Evolutionary conservation across 1,140 invertebrate species (phyloP), one percentile per base, ranked within the genome.

Genomic region (Cardiocondyla obscurior): DNA sequence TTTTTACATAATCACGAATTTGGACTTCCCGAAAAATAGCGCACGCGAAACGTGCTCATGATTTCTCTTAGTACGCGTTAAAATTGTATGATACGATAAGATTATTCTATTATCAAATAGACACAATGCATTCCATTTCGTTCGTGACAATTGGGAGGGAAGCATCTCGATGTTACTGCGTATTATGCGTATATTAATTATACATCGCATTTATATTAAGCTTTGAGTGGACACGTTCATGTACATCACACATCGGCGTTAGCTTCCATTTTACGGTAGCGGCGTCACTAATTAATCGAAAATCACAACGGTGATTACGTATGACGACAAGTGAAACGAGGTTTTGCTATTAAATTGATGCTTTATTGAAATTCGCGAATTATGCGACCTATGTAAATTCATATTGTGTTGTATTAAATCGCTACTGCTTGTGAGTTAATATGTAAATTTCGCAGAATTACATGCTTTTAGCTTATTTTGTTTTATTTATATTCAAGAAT

Each of bases 181-280:
- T 69, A 79, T 79, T 79, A 79, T 12, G 62, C 62, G 46, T 67
- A 69, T 79, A 69, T 79, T 79, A 79, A 79, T 79, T 67, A 79
- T 79, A 67, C 74, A 79, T 79, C 69, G 62, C 74, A 69, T 79
- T 79, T 79, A 79, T 79, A 79, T 79, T 79, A 79, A 79, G 62
- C 74, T 67, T 79, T 67, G 74, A 67, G 46, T 53, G 46, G n/a
- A 12, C 25, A 25, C 46, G 62, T 33, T 69, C 62, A 28, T 67
- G 16, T 30, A 39, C 36, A 42, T 69, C 30, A 33, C 28, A 49
- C 42, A 64, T 10, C 19, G 30, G 7, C 46, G 62, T 46, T 79
- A 79, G 62, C 16, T 79, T 67, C 33, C 74, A 79, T 79, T 79
- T 79, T 67, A 79, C 62, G 22, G 33, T 39, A 42, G 49, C 33